Conservation (phyloP, 2,113 vertebrate genomes). For the Diphyllodes magnificus region DNA sequence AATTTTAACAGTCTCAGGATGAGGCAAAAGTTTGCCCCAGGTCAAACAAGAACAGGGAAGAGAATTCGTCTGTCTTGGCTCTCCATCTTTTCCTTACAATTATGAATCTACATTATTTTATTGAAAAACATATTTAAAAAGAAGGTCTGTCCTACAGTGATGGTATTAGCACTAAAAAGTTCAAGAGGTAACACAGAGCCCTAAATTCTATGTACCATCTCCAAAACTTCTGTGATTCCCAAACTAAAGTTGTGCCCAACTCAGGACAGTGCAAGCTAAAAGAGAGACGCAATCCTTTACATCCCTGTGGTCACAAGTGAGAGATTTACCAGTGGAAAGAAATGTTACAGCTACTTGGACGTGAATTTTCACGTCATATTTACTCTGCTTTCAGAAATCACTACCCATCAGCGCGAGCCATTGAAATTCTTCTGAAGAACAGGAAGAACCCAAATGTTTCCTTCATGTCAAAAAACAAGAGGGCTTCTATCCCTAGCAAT, state of each 20-base stretch:
- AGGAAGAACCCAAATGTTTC: background rate
- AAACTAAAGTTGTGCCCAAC: background rate
- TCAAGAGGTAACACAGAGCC: background rate
- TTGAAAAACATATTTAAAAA: background rate
- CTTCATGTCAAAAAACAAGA: background rate
- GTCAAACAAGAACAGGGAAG: background rate
- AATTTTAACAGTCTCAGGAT: background rate
- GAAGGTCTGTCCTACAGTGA: background rate
- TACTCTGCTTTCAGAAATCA: background rate
- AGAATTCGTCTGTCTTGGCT: background rate
- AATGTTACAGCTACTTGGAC: background rate
- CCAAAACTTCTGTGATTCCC: background rate
- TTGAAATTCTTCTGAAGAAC: background rate
- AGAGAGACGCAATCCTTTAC: background rate
- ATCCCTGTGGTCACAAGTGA: background rate
- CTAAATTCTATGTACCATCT: background rate
- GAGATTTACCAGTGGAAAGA: background rate
- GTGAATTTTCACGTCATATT: fast-evolving
- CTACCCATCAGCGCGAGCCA: background rate
- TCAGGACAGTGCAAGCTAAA: background rate
- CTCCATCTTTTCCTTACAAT: background rate
- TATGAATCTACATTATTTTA: background rate
- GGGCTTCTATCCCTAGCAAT: background rate
- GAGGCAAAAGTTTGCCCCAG: background rate
- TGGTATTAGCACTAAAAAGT: background rate